Evolutionary conservation across 1,140 invertebrate species (phyloP), one percentile per base, ranked within the genome.

Genomic region (Branchinecta lindahli): DNA sequence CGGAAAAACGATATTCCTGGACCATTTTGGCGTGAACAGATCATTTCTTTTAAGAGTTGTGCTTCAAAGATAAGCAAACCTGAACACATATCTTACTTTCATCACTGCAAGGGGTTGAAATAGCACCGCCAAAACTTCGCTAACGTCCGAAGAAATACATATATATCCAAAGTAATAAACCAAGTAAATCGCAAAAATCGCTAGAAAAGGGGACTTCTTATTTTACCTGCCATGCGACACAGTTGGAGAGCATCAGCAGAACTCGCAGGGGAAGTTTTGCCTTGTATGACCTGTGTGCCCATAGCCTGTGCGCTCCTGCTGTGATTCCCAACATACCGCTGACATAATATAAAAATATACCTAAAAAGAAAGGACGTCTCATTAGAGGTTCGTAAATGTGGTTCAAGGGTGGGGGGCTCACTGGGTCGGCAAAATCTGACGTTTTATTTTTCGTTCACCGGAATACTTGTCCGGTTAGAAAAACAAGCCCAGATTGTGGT

Each of bases 261-360:
- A 94, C 66, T 71, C 88, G 82, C 3, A 96, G 80, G 1, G 92
- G 94, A 82, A 88, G 86, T 78, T 86, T 92, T 8, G 94, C 95
- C 81, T 96, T 96, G 82, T 96, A 98, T 0, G 92, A 87, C 75
- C 88, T 85, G 79, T 98, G 95, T 8, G 94, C 84, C 94, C 94
- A 98, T 33, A 97, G 82, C 74, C 94, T 84, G 78, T 98, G 95
- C 9, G 91, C 92, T 21, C 95, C 95, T 46, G 92, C 94, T 15
- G 94, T 98, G 69, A 97, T 88, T 7, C 91, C 91, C 21, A 92
- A 75, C 33, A 33, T 33, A 6, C 88, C 91, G 21, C 83, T 84
- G 44, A 83, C 77, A 68, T 87, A 78, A 79, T 92, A 93, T 69
- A 90, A 74, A 0, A 85, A 8, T 46, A 85, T 80, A 15, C 86